Percentiles rank a stretch among this genome's conserved stretches.
These are phyloP conservation scores for Puntigrus tetrazona DNA, from an alignment of 2,113 vertebrate species.

Conservation along the genomic window DNA sequence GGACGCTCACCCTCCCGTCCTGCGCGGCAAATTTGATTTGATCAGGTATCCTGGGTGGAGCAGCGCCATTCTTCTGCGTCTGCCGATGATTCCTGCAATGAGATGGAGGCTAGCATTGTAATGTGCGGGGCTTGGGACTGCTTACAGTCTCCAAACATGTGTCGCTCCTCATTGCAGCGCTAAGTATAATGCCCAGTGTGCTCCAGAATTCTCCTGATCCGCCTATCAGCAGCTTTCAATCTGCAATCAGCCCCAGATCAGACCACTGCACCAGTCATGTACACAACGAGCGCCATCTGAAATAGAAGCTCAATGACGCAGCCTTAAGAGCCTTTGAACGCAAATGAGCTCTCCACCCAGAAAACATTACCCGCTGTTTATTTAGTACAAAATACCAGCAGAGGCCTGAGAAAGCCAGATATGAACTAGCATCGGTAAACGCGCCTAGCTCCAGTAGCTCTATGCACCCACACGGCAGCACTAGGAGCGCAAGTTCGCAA, in stretches of 20 bases:
- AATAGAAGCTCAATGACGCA: too few species aligned
- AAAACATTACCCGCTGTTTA: too few species aligned
- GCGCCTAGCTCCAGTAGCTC: too few species aligned
- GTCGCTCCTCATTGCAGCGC: conserved; percentile 58
- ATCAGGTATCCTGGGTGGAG: conserved; percentile 57
- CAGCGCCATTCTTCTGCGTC: conserved; percentile 37
- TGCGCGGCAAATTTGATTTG: conserved; percentile 56
- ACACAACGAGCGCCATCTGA: too few species aligned
- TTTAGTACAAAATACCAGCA: too few species aligned
- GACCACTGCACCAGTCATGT: too few species aligned
- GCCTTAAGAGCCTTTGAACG: too few species aligned
- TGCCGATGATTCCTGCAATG: conserved; percentile 1
- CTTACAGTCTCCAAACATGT: conserved; percentile 50
- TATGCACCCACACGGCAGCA: too few species aligned
- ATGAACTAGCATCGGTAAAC: too few species aligned
- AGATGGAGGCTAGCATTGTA: conserved; percentile 51
- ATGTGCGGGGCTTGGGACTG: conserved; percentile 53
- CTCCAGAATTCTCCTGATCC: conserved; percentile 55
- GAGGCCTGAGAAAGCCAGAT: too few species aligned
- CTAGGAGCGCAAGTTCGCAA: too few species aligned
- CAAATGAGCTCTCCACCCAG: too few species aligned
- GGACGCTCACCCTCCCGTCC: conserved; percentile 56
- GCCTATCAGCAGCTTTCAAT: conserved; percentile 65
- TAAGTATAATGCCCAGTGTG: conserved; percentile 45
- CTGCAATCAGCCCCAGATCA: conserved; percentile 67